Evolutionary conservation across 2,888 invertebrate genomes (phyloP).

Genomic region (Aleiodes leptofemur): DNA sequence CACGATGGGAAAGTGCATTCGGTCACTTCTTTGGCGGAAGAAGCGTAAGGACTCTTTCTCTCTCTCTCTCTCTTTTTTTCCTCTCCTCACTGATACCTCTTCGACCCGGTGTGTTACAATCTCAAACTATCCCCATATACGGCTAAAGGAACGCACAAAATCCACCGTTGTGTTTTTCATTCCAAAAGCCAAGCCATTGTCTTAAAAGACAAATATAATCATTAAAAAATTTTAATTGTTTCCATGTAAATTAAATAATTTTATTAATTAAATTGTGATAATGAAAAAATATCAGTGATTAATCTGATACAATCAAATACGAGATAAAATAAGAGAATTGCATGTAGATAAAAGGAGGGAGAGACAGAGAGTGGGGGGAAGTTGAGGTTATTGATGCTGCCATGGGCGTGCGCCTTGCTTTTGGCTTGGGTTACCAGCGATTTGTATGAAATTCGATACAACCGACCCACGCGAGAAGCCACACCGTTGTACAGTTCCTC

Average conservation of each 20-base stretch:
- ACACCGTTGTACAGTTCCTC: background rate
- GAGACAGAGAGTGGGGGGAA: conserved; percentile 41
- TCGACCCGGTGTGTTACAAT: conserved; percentile 34
- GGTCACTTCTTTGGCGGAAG: conserved; percentile 55
- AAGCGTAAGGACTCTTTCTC: conserved; percentile 35
- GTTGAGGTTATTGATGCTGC: conserved; percentile 65
- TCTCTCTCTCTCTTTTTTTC: conserved; percentile 1
- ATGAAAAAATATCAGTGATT: background rate
- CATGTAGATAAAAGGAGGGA: too few species aligned
- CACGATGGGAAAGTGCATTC: conserved; percentile 60
- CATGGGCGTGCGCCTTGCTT: conserved; percentile 61
- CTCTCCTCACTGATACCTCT: background rate
- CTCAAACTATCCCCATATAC: conserved; percentile 40
- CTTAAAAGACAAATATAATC: background rate
- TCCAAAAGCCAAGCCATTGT: background rate
- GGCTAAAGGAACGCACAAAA: conserved; percentile 35
- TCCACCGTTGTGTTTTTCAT: background rate
- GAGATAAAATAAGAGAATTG: conserved; percentile 9
- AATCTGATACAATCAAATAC: conserved; percentile 17
- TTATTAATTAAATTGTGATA: conserved; percentile 32
- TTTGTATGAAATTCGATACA: conserved; percentile 73
- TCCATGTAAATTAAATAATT: too few species aligned
- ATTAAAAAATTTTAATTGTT: conserved; percentile 1
- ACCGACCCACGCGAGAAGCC: conserved; percentile 63
- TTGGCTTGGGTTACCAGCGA: conserved; percentile 72